Evolutionary conservation across 2,888 invertebrate species (phyloP), one percentile per base, ranked within the genome.

Genomic region (Sphaerophoria taeniata): DNA sequence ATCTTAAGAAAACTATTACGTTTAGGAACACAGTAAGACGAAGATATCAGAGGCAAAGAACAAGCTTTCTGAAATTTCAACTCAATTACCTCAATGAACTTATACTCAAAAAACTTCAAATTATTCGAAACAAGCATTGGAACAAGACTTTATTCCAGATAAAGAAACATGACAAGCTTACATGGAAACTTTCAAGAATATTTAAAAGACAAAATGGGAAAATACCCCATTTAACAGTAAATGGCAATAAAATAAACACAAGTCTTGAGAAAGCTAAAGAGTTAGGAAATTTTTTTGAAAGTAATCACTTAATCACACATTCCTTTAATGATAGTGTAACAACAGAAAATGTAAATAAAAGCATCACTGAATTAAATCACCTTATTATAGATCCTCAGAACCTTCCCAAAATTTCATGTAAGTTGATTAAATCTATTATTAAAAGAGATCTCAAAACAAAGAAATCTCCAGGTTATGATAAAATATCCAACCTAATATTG

Each of bases 81-180:
- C 51, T 51, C 51, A 51, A 51, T 4, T 24, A 24, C 7, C 51
- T 51, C 16, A 51, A 51, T 51, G 51, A n/a, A 51, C 24, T 31
- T 6, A 6, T 36, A 36, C 36, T 36, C 6, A 36, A 36, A 36
- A 51, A 51, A 51, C 51, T 51, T 4, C 51, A 51, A 51, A 51
- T 51, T 4, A 51, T 51, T 24, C 16, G 51, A 51, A 51, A 51
- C 51, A 56, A 56, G 11, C 56, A 36, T 56, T 56, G 36, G 34
- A 31, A 36, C 56, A 56, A 56, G 24, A 34, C 58, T 39, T 58
- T 58, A 58, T 16, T 11, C 16, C 39, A 58, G 39, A 58, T 58
- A 58, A 58, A 24, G 24, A 58, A 53, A 58, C 24, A 58, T 58
- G 58, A 58, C 5, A 58, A 58, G n/a, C 39, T 58, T 39, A 58